phyloP scores from a whole-genome alignment of 2,797 vertebrate species.

The Holocentrus rufus region DNA sequence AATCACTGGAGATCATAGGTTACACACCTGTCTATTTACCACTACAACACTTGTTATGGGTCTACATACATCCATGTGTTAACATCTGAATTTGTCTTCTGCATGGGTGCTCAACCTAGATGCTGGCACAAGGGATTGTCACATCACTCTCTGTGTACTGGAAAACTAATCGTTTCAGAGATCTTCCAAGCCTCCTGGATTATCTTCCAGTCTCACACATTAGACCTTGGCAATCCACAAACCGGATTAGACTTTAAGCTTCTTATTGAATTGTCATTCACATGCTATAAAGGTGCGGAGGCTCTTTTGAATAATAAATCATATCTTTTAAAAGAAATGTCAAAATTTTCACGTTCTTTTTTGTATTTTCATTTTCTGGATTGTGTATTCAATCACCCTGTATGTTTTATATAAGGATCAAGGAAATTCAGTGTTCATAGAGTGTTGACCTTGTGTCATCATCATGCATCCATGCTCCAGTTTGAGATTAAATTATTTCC shows the following conservation, averaged over 20 bases:
- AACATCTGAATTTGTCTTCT: background rate
- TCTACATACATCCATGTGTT: background rate
- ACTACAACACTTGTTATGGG: background rate
- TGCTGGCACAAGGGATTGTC: conserved; percentile 38
- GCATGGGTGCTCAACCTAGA: background rate
- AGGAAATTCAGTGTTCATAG: conserved; percentile 2
- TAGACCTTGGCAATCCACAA: conserved; percentile 47
- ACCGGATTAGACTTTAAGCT: conserved; percentile 65
- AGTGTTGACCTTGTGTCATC: conserved; percentile 22
- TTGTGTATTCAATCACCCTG: background rate
- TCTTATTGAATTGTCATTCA: conserved; percentile 62
- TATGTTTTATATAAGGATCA: conserved; percentile 11
- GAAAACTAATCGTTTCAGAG: conserved; percentile 30
- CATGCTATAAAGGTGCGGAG: conserved; percentile 18
- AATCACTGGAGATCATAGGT: background rate
- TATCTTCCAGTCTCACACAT: conserved; percentile 45
- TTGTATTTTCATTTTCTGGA: background rate
- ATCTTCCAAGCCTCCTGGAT: conserved; percentile 41
- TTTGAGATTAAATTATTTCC: conserved; percentile 7
- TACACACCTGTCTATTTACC: background rate
- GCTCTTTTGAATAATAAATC: conserved; percentile 14
- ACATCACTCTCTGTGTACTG: conserved; percentile 9
- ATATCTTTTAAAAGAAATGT: conserved; percentile 37
- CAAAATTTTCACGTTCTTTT: conserved; percentile 1
- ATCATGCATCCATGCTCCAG: conserved; percentile 3